Evolutionary conservation across 2,888 invertebrate genomes (phyloP).

Genomic region (Drosophila neotestacea): DNA sequence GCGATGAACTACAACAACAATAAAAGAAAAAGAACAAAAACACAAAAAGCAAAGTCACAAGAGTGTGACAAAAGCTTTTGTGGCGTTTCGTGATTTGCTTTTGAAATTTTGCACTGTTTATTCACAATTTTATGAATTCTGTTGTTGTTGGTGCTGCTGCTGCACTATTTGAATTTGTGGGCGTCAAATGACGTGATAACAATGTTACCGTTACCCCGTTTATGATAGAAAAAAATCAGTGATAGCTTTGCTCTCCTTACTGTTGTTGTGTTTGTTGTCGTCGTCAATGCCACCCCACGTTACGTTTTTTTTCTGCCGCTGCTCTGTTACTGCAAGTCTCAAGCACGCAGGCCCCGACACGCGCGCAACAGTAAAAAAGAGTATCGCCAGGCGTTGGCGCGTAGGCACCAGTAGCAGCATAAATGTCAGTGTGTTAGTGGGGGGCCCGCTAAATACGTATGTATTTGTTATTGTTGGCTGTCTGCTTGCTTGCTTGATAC

Average conservation of each 20-base stretch:
- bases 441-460: conserved; percentile 47
- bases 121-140: background rate
- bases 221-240: conserved; percentile 52
- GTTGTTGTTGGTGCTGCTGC: conserved; percentile 21
- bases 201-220: conserved; percentile 43
- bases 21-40: conserved; percentile 35
- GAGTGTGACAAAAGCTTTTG: conserved; percentile 57
- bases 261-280: conserved; percentile 19
- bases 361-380: conserved; percentile 52
- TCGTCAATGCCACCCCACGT: conserved; percentile 58
- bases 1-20: conserved; percentile 72
- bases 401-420: conserved; percentile 43
- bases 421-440: conserved; percentile 69
- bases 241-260: conserved; percentile 40
- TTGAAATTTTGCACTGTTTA: conserved; percentile 27
- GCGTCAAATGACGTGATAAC: conserved; percentile 61
- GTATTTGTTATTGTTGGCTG: conserved; percentile 22
- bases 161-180: conserved; percentile 49
- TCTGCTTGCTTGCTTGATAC: conserved; percentile 4
- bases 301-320: conserved; percentile 45
- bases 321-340: conserved; percentile 57
- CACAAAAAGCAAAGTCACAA: conserved; percentile 50
- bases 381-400: conserved; percentile 37
- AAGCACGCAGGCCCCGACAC: conserved; percentile 70
- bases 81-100: conserved; percentile 43